These are phyloP conservation scores for Dallia pectoralis DNA, from an alignment of 2,797 vertebrate species.

Conservation along the genomic window DNA sequence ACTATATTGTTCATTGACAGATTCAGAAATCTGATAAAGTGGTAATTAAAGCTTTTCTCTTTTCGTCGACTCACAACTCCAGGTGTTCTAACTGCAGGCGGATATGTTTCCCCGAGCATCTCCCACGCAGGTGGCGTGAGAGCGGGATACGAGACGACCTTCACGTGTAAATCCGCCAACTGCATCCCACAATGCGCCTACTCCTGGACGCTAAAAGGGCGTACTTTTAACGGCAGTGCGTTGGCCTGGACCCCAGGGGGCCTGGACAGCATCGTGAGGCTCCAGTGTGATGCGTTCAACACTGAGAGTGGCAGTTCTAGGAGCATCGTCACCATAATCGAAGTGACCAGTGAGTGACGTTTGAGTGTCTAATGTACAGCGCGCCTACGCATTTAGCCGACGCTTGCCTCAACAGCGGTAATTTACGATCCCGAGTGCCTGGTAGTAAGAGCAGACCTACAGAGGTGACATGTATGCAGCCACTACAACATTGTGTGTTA, in stretches of 20 bases:
- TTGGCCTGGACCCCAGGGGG: not conserved
- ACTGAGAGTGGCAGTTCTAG: not conserved
- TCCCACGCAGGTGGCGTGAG: not conserved
- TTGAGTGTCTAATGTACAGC: not conserved
- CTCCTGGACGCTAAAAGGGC: constrained; percentile 4
- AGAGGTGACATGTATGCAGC: no score
- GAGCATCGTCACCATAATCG: not conserved
- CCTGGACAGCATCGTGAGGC: not conserved
- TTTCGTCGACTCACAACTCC: not conserved
- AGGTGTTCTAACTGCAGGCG: not conserved
- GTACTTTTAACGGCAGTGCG: not conserved
- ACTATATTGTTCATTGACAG: no score
- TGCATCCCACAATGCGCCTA: constrained; percentile 16
- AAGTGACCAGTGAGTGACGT: constrained; percentile 12
- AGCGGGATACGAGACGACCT: not conserved
- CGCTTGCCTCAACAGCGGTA: no score
- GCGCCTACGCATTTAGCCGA: not conserved
- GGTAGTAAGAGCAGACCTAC: no score
- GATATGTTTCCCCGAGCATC: not conserved
- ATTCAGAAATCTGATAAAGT: no score
- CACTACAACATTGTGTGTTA: no score
- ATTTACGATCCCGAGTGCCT: no score
- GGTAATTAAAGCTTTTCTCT: no score
- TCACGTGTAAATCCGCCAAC: constrained; percentile 3
- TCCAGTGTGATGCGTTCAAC: constrained; percentile 17